Base-by-base conservation (phyloP, 2,797 vertebrate genomes). In the Propithecus deckenii region DNA sequence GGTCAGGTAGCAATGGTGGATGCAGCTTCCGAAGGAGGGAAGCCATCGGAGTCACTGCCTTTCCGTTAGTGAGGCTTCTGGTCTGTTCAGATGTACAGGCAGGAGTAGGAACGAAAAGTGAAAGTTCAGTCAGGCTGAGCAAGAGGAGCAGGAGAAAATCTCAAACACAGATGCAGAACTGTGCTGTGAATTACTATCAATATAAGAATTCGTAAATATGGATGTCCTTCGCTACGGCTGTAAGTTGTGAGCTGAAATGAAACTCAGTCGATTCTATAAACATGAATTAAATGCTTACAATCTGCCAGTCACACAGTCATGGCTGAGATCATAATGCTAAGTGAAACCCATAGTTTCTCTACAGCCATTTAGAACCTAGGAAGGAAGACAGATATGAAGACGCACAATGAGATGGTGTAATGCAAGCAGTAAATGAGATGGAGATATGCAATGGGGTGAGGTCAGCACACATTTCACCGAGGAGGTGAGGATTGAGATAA, bases 41-140 rank as follows among this genome's bases (percentile, higher is more conserved):
- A 11, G 17, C 61, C 15, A 1, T 18, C 11, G 48, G 61, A 81
- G 25, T 48, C 12, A 1, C 32, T 52, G 23, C 13, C 67, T 59
- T 65, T 4, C 28, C 11, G 18, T 41, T 30, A 5, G 22, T 17
- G 52, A 94, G 84, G 55, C 35, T 63, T 59, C 69, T 76, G 74
- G 89, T 86, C 20, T n/a, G 18, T 57, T 61, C 46, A 76, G 38
- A 61, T 5, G 15, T 32, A 30, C 17, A 11, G 20, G 15, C 0
- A 7, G 41, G 15, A 28, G 22, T 20, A 55, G 71, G 75, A 96
- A 87, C 52, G 71, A 91, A 95, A 96, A 96, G 96, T 55, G 96
- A 96, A 97, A 97, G 93, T 65, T 69, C 32, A 14, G 17, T 17
- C 1, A 20, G 46, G 41, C 12, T 25, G 71, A 83, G 28, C 15